phyloP scores from a whole-genome alignment of 1,140 invertebrate species.

The Drosophila auraria region DNA sequence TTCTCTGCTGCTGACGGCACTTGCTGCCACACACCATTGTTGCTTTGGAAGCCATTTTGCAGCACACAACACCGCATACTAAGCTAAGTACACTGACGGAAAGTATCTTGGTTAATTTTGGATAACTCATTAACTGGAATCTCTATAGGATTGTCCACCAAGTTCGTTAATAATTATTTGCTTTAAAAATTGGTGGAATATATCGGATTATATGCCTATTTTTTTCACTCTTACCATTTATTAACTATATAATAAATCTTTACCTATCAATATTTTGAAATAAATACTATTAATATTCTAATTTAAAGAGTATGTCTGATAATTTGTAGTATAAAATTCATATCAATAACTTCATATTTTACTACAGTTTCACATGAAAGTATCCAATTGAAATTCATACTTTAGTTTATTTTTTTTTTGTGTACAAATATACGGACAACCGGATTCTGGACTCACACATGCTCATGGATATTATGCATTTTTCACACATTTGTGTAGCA shows the following conservation, averaged over 20 bases:
- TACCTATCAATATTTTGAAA: no score
- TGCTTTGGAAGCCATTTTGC: slow-evolving; percentile 66
- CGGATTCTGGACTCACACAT: slow-evolving; percentile 28
- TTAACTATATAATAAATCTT: no score
- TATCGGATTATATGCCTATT: no score
- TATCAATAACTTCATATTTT: background rate
- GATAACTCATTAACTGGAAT: background rate
- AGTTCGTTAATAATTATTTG: no score
- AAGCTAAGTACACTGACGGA: background rate
- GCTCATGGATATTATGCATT: slow-evolving; percentile 75
- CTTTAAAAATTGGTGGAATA: no score
- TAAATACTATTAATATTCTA: background rate
- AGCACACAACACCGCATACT: slow-evolving; percentile 22
- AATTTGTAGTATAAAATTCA: background rate
- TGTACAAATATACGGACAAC: slow-evolving; percentile 19
- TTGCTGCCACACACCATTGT: slow-evolving; percentile 48
- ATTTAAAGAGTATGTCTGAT: no score
- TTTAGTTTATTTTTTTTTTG: slow-evolving; percentile 1
- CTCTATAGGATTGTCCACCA: no score
- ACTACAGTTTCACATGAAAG: background rate
- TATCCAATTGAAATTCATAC: background rate
- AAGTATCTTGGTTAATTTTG: background rate
- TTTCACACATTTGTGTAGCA: slow-evolving; percentile 73
- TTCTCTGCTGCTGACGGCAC: slow-evolving; percentile 49
- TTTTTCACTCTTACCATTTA: no score